Percentiles rank a stretch among this genome's conserved stretches.
phyloP scores from a whole-genome alignment of 2,888 invertebrate species.

The Tipula unca region DNA sequence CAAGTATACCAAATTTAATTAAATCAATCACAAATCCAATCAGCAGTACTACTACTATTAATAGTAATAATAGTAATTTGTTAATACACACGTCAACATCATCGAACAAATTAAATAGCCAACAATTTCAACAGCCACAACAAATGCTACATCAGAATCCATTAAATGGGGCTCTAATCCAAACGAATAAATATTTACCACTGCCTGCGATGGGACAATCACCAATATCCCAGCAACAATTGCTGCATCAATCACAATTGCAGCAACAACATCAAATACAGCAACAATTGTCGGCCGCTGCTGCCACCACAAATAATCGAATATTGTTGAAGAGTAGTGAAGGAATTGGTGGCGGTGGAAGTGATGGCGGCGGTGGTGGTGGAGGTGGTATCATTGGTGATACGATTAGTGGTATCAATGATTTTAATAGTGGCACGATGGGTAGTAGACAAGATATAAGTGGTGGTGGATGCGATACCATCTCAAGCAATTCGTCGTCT shows the following conservation, averaged over 20 bases:
- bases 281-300: background rate
- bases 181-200: constrained; percentile 2
- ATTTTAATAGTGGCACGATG: constrained; percentile 21
- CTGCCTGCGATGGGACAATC: constrained; percentile 1
- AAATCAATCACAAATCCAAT: constrained; percentile 16
- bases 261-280: constrained; percentile 20
- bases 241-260: background rate
- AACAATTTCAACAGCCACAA: constrained; percentile 18
- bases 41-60: background rate
- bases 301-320: background rate
- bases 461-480: constrained; percentile 30
- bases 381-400: background rate
- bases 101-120: background rate
- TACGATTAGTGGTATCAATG: constrained; percentile 20
- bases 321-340: background rate
- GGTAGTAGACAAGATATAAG: constrained; percentile 27
- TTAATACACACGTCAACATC: background rate
- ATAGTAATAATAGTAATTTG: constrained; percentile 1
- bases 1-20: constrained; percentile 19
- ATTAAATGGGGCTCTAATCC: background rate
- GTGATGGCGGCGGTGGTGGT: background rate
- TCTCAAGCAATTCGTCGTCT: constrained; percentile 18
- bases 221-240: constrained; percentile 19
- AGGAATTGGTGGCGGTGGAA: background rate
- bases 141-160: background rate